Evolutionary conservation across 2,888 invertebrate genomes (phyloP).

Genomic region (Cheilosia vernalis): DNA sequence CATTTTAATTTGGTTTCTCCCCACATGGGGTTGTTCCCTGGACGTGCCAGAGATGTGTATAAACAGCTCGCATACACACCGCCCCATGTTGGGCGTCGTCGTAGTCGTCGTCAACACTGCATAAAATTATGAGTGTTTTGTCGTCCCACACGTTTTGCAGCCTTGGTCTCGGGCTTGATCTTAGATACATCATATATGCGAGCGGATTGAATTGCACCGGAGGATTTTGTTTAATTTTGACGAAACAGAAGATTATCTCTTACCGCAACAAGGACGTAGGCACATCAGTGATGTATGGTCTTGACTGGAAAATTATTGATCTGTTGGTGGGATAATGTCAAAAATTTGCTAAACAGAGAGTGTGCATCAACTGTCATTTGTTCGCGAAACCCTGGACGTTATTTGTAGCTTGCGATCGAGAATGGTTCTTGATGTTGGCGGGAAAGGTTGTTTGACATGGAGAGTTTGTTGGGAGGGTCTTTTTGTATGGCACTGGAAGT

Average conservation of each 20-base stretch:
- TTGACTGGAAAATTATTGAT: conserved; percentile 34
- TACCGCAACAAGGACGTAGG: conserved; percentile 19
- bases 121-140: conserved; percentile 72
- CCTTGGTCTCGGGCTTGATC: conserved; percentile 41
- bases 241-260: conserved; percentile 22
- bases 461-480: no score
- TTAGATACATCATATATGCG: conserved; percentile 43
- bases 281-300: conserved; percentile 13
- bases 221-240: conserved; percentile 25
- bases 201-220: conserved; percentile 46
- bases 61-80: conserved; percentile 22
- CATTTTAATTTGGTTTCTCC: conserved; percentile 70
- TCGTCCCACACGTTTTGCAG: conserved; percentile 57
- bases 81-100: conserved; percentile 59
- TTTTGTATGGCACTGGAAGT: no score
- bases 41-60: conserved; percentile 23
- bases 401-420: no score
- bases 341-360: conserved; percentile 19
- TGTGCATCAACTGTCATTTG: conserved; percentile 23
- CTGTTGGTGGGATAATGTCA: conserved; percentile 25
- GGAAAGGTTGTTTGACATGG: no score
- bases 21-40: conserved; percentile 67
- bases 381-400: background rate
- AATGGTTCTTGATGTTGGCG: no score
- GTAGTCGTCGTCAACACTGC: conserved; percentile 63